Base-by-base conservation (phyloP, 1,140 invertebrate species). In the Zophobas morio region DNA sequence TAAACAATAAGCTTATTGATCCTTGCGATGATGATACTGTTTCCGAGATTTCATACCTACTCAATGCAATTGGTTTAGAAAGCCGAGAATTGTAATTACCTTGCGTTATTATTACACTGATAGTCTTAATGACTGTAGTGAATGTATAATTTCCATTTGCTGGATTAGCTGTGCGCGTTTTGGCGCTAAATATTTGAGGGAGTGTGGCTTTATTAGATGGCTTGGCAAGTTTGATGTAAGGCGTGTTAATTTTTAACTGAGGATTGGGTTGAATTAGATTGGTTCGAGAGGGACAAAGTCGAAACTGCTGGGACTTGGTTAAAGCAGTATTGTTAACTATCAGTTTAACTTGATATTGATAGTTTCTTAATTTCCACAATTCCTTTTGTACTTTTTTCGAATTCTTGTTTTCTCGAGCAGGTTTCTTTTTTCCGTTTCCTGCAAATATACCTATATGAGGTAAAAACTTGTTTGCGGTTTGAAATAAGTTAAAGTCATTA, bases 71-170 rank as follows among this genome's bases (percentile, higher is more conserved):
- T 57, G 54, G 34, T 35, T 57, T 35, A 57, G 54, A 57, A 57
- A 57, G 54, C 8, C 32, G 33, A 34, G 20, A 47, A 32, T 66
- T 20, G 39, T 42, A 4, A 46, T 66, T 66, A 57, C 37, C 2
- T 20, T 2, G 2, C 49, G 20, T 51, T 51, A 51, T 66, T 6
- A 40, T 66, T 42, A 66, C n/a, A n/a, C 39, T 42, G 60, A 66
- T 66, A 42, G 36, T 2, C n/a, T n/a, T 42, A 66, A 66, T 36
- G 60, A 40, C 39, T n/a, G 60, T 66, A 40, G 39, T 66, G 20
- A 66, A 66, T 66, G 60, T 66, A 8, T 66, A 66, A 66, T 66
- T 66, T 66, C 39, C 60, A 66, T 66, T 66, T 66, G 39, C 60
- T 40, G 42, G 39, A 66, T 66, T 66, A 66, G 37, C 37, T 66